Percentiles rank a stretch among this genome's conserved stretches.
Conservation (phyloP, 2,888 invertebrate species). For the Hetaerina titia region DNA sequence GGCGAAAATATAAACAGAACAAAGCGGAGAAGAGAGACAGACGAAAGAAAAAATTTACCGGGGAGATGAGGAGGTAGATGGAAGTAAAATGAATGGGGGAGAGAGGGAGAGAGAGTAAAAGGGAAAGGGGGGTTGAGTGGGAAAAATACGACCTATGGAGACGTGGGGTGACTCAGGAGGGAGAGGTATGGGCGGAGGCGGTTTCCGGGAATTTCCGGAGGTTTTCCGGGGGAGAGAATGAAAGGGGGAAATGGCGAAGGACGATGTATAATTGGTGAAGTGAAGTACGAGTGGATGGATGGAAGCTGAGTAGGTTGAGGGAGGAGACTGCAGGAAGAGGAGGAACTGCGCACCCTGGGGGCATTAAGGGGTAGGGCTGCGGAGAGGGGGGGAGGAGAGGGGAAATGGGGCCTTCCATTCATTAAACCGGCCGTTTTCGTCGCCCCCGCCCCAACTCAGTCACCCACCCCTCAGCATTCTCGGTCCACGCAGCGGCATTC, state of each 20-base stretch:
- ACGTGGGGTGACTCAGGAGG: background rate
- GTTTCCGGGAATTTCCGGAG: background rate
- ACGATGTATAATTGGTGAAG: background rate
- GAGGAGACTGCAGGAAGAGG: background rate
- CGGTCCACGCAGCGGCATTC: conserved; percentile 1
- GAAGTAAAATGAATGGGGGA: background rate
- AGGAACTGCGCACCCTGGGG: background rate
- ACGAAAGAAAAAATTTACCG: background rate
- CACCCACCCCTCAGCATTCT: background rate
- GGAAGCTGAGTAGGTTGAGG: background rate
- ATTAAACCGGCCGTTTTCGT: conserved; percentile 23
- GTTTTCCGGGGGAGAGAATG: background rate
- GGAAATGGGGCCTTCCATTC: conserved; percentile 4
- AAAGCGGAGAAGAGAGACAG: too few relatives aligned
- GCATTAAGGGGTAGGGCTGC: background rate
- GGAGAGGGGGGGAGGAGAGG: background rate
- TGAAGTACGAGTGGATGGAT: background rate
- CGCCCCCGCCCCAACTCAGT: background rate
- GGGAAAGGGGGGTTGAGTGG: background rate
- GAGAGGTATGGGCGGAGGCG: background rate
- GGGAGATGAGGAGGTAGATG: background rate
- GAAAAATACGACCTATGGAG: background rate
- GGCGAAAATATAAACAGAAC: too few relatives aligned
- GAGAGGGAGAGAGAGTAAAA: background rate
- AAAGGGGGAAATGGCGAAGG: background rate